Conservation (phyloP, 2,888 invertebrate genomes). For the Scrobipalpa costella region DNA sequence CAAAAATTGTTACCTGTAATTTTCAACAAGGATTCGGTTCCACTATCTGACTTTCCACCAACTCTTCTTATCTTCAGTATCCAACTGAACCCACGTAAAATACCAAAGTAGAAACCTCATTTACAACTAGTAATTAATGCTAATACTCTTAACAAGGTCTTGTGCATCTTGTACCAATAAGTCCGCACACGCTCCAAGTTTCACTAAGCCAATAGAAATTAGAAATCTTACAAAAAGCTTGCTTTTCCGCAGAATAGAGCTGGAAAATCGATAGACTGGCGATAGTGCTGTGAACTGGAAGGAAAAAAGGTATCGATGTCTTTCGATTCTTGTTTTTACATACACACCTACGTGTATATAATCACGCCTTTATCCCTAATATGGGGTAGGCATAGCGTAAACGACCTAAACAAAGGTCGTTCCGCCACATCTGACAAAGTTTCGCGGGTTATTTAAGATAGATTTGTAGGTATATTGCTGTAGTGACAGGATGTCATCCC, state of each 20-base stretch:
- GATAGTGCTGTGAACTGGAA: background rate
- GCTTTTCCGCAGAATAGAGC: constrained; percentile 18
- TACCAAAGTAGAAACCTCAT: background rate
- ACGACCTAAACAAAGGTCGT: too few relatives aligned
- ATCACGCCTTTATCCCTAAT: too few relatives aligned
- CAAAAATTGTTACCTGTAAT: too few relatives aligned
- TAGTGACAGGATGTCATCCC: too few relatives aligned
- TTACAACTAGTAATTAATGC: background rate
- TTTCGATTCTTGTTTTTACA: too few relatives aligned
- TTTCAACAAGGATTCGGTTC: too few relatives aligned
- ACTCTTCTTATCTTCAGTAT: background rate
- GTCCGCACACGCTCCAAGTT: background rate
- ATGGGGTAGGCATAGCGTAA: too few relatives aligned
- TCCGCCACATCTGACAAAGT: too few relatives aligned
- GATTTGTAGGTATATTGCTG: too few relatives aligned
- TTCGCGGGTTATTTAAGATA: too few relatives aligned
- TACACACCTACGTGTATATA: too few relatives aligned
- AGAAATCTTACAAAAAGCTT: constrained; percentile 25
- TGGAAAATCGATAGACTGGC: background rate
- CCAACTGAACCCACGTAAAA: background rate
- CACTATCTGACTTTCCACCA: background rate
- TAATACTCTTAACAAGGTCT: background rate
- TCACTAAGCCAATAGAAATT: constrained; percentile 25
- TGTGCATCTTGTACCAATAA: background rate
- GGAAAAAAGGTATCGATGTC: background rate